A percentile compares a stretch with the other conserved stretches of the same genome.
These are phyloP conservation scores for Aporophyla nigra DNA, from an alignment of 2,888 invertebrate genomes.

Conservation along the genomic window DNA sequence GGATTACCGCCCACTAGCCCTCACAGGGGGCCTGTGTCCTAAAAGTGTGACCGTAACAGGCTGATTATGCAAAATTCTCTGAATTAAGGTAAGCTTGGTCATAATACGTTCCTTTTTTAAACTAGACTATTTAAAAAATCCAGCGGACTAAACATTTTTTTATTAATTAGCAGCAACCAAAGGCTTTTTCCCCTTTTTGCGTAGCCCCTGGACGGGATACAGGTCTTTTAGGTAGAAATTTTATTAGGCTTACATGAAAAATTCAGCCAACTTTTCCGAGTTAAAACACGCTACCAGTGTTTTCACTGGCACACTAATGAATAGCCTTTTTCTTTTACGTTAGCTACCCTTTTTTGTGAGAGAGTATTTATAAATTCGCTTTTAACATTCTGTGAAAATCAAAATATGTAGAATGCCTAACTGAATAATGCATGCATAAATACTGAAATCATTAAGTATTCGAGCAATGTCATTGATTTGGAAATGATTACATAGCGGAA, in stretches of 20 bases:
- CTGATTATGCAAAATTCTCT: too few species aligned
- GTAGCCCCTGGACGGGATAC: slow-evolving; percentile 33
- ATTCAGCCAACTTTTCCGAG: slow-evolving; percentile 61
- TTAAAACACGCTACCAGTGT: slow-evolving; percentile 63
- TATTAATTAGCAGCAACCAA: slow-evolving; percentile 47
- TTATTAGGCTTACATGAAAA: slow-evolving; percentile 64
- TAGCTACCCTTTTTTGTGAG: slow-evolving; percentile 38
- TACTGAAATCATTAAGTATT: not conserved
- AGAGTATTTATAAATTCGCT: slow-evolving; percentile 43
- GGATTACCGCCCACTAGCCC: too few species aligned
- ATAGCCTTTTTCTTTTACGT: slow-evolving; percentile 65
- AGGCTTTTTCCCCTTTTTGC: slow-evolving; percentile 38
- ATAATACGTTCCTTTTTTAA: slow-evolving; percentile 4
- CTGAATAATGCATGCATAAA: slow-evolving; percentile 11
- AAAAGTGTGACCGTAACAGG: too few species aligned
- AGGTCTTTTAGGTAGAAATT: slow-evolving; percentile 61
- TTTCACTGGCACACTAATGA: slow-evolving; percentile 67
- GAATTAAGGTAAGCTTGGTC: too few species aligned
- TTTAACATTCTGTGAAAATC: slow-evolving; percentile 25
- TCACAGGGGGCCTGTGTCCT: too few species aligned
- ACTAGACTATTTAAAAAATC: not conserved
- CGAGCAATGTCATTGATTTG: slow-evolving; percentile 1
- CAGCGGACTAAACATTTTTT: not conserved
- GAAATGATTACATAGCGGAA: not conserved
- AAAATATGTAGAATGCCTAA: slow-evolving; percentile 10